These are phyloP conservation scores for Takifugu ocellatus DNA, from an alignment of 2,797 vertebrate species.

Conservation along the genomic window DNA sequence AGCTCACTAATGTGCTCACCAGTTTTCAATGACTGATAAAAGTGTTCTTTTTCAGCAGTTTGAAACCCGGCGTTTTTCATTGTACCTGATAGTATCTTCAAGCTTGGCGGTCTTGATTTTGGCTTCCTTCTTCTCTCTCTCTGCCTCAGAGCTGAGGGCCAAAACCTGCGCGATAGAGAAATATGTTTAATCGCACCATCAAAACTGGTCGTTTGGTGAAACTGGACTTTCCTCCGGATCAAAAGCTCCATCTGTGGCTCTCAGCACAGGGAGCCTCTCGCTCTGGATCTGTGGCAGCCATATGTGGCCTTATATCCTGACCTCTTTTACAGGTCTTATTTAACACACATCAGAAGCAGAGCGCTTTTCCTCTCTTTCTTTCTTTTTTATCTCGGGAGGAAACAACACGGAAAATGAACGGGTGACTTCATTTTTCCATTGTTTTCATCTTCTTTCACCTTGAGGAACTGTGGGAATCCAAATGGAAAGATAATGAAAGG, in stretches of 20 bases:
- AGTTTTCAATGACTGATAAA: no score
- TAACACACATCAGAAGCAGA: conserved; percentile 19
- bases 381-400: conserved; percentile 20
- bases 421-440: conserved; percentile 14
- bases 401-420: conserved; percentile 24
- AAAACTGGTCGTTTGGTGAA: conserved; percentile 45
- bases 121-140: conserved; percentile 78
- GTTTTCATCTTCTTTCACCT: conserved; percentile 31
- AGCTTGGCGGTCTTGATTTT: conserved; percentile 79
- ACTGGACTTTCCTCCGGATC: conserved; percentile 51
- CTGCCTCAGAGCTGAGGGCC: conserved; percentile 75
- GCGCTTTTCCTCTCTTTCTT: not conserved
- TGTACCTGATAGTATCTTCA: conserved; percentile 83
- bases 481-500: conserved; percentile 8
- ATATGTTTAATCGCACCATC: conserved; percentile 56
- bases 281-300: conserved; percentile 47
- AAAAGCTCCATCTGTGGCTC: conserved; percentile 48
- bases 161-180: conserved; percentile 73
- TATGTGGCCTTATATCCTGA: conserved; percentile 44
- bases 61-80: conserved; percentile 3
- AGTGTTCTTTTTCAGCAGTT: not conserved
- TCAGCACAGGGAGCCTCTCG: conserved; percentile 42
- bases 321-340: conserved; percentile 32
- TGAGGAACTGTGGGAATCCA: conserved; percentile 8
- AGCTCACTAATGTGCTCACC: not conserved